These are phyloP conservation scores for Paratilapia polleni DNA, from an alignment of 2,113 vertebrate genomes.

Conservation along the genomic window DNA sequence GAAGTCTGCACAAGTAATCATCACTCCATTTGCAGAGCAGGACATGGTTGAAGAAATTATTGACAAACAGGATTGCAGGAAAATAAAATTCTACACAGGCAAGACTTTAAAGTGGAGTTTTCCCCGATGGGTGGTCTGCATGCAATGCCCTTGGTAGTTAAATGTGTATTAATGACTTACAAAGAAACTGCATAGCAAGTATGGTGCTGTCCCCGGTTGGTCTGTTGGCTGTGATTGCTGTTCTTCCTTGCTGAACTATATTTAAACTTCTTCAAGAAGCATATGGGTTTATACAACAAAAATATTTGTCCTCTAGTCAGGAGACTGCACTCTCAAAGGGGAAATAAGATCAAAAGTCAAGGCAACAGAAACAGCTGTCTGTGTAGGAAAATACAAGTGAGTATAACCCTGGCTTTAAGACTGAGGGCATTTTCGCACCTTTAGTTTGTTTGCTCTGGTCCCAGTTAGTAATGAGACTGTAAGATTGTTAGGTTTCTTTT, in stretches of 20 bases:
- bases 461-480: neutral
- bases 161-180: conserved; percentile 20
- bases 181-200: conserved; percentile 1
- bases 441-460: neutral
- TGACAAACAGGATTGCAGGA: conserved; percentile 60
- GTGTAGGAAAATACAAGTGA: neutral
- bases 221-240: conserved; percentile 24
- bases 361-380: neutral
- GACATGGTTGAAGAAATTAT: conserved; percentile 69
- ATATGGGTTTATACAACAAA: conserved; percentile 26
- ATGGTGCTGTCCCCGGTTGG: conserved; percentile 20
- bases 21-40: conserved; percentile 60
- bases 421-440: neutral
- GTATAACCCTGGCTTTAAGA: neutral
- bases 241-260: conserved; percentile 31
- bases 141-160: conserved; percentile 45
- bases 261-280: conserved; percentile 42
- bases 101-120: conserved; percentile 9
- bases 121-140: conserved; percentile 15
- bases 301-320: conserved; percentile 38
- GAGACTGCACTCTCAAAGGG: conserved; percentile 12
- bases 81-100: conserved; percentile 54
- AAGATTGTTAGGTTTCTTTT: neutral
- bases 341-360: conserved; percentile 34
- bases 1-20: conserved; percentile 62